A percentile compares a stretch with the other conserved stretches of the same genome.
Conservation (phyloP, 2,113 vertebrate genomes). For the Cichladusa arquata region DNA sequence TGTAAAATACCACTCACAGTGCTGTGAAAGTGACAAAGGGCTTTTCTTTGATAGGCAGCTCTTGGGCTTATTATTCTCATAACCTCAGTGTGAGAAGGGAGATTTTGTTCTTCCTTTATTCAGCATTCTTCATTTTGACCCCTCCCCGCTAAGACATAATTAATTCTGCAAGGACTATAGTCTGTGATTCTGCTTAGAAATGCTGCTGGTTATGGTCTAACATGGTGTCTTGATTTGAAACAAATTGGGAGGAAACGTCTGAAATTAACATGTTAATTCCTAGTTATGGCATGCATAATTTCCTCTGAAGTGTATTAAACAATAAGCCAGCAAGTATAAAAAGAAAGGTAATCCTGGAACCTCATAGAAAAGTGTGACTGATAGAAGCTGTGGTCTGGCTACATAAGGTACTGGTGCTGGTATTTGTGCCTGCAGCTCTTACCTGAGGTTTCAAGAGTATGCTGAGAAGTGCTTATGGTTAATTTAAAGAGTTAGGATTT, state of each 20-base stretch:
- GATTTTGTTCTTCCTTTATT: neutral
- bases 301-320: neutral
- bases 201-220: neutral
- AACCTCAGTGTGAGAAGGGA: neutral
- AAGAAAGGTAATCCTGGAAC: neutral
- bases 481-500: neutral
- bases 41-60: neutral
- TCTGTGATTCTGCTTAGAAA: neutral
- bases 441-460: neutral
- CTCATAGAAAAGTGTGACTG: neutral
- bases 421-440: neutral
- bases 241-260: neutral
- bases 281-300: neutral
- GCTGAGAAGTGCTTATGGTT: neutral
- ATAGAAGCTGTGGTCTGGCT: neutral
- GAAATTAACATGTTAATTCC: neutral
- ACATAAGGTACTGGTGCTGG: neutral
- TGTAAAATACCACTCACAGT: neutral
- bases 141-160: neutral
- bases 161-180: neutral
- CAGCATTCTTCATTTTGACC: neutral
- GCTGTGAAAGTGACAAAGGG: neutral
- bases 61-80: neutral
- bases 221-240: neutral
- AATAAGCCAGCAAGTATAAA: neutral